Percentiles rank a stretch among this genome's conserved stretches.
These are phyloP conservation scores for Nomada ferruginata DNA, from an alignment of 2,888 invertebrate genomes.

Conservation along the genomic window DNA sequence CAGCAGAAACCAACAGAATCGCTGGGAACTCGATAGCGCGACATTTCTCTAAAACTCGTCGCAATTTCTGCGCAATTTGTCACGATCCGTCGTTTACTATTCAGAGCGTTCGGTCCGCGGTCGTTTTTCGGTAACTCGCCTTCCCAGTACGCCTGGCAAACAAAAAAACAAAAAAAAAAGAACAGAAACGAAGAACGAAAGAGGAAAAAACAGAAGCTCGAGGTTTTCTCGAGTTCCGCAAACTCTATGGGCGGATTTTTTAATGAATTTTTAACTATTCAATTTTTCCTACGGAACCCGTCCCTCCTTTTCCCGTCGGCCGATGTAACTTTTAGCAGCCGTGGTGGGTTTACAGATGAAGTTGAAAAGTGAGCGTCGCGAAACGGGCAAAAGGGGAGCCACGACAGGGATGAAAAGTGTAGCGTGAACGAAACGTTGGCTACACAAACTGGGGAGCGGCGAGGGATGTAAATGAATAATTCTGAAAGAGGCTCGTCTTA, in stretches of 20 bases:
- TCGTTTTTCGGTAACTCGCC: constrained; percentile 33
- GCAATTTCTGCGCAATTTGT: constrained; percentile 51
- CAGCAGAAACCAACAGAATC: not conserved
- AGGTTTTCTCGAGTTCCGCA: not conserved
- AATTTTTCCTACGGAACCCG: constrained; percentile 72
- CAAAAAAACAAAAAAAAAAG: not conserved
- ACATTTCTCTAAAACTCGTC: not conserved
- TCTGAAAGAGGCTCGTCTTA: constrained; percentile 76
- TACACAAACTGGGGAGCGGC: not conserved
- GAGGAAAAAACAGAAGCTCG: not conserved
- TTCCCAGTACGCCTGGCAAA: not conserved
- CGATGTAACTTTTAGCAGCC: constrained; percentile 67
- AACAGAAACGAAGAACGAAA: not conserved
- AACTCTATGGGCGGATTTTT: constrained; percentile 62
- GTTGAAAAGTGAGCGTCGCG: constrained; percentile 71
- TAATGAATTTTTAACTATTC: constrained; percentile 80
- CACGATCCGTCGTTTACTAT: constrained; percentile 20
- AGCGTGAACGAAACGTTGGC: constrained; percentile 50
- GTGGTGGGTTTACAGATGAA: constrained; percentile 62
- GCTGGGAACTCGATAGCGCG: not conserved
- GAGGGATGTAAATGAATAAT: constrained; percentile 78
- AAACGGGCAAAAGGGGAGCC: constrained; percentile 59
- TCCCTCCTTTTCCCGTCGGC: not conserved
- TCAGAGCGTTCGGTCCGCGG: constrained; percentile 27
- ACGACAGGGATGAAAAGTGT: constrained; percentile 62